A percentile compares a stretch with the other conserved stretches of the same genome.
Conservation (phyloP, 2,113 vertebrate species). For the Leucoraja erinaceus region DNA sequence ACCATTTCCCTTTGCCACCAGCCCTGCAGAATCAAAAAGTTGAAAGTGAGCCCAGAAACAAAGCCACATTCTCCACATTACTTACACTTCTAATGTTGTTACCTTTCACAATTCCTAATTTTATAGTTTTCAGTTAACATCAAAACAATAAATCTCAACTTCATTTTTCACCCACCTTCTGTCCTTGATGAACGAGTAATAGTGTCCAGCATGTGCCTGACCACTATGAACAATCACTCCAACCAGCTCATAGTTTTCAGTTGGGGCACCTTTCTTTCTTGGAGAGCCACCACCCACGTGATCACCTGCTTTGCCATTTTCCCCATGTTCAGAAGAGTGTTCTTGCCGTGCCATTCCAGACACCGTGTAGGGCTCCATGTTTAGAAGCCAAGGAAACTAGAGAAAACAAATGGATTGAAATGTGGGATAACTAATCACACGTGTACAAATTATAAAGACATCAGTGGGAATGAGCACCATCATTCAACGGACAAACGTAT, state of each 20-base stretch:
- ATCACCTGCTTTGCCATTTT: slow-evolving; percentile 69
- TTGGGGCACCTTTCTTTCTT: slow-evolving; percentile 91
- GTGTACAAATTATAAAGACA: neutral
- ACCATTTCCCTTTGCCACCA: slow-evolving; percentile 85
- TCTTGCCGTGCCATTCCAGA: slow-evolving; percentile 95
- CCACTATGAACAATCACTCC: slow-evolving; percentile 96
- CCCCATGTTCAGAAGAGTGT: slow-evolving; percentile 77
- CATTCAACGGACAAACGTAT: neutral
- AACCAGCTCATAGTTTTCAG: slow-evolving; percentile 95
- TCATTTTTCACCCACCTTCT: slow-evolving; percentile 66
- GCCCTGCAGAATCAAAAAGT: slow-evolving; percentile 56
- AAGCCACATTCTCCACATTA: neutral
- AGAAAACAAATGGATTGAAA: neutral
- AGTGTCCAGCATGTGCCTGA: slow-evolving; percentile 93
- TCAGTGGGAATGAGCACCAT: neutral
- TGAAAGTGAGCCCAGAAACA: neutral
- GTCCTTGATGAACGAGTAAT: slow-evolving; percentile 98
- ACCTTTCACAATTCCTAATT: neutral
- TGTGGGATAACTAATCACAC: too few species aligned
- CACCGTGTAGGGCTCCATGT: slow-evolving; percentile 98
- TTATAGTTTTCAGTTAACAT: neutral
- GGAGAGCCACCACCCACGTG: slow-evolving; percentile 78
- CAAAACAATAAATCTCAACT: neutral
- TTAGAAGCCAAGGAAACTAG: slow-evolving; percentile 95
- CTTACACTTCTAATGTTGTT: neutral